Evolutionary conservation across 2,888 invertebrate species (phyloP), one percentile per base, ranked within the genome.

Genomic region (Synanthedon tipuliformis): DNA sequence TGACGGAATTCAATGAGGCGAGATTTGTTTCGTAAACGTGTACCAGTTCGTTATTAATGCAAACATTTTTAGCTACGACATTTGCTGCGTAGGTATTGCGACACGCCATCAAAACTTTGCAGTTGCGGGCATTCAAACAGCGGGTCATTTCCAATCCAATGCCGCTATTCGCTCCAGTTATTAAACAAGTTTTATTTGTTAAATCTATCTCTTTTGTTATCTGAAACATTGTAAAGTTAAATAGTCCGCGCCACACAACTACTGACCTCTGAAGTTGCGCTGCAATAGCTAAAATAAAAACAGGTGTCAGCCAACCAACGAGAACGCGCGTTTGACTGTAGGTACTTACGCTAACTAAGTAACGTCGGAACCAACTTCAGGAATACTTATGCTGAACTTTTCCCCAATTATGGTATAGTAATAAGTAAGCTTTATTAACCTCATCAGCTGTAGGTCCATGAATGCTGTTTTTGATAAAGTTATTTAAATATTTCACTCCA

Each of bases 91-190:
- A 85, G 11, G 90, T 62, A 71, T 93, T 91, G 52, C 98, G 89
- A 72, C 97, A 97, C 1, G 95, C 96, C 78, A 98, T 90, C 45
- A 97, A 89, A 1, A 98, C 93, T 51, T 90, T 90, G 69, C 96
- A 96, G 12, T 95, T 94, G 69, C 94, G 95, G 45, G 92, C 88
- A 12, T 92, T 93, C 55, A 98, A 77, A 2, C 95, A 93, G 57
- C 92, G 89, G 0, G 95, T 94, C 40, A 96, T 95, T 88, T 98
- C 97, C 73, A 90, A 92, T 12, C 98, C 98, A 64, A 99, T 96
- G n/a, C 98, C 98, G 62, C 92, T 89, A 78, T 95, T 97, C 0
- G 95, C 95, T n/a, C 98, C 98, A 12, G 98, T 98, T 41, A 98
- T 89, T 11, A 99, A 78, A 7, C 94, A 96, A 53, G 93, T 86